These are phyloP conservation scores for Campylomormyrus tamandua DNA, from an alignment of 2,113 vertebrate species.

Conservation along the genomic window DNA sequence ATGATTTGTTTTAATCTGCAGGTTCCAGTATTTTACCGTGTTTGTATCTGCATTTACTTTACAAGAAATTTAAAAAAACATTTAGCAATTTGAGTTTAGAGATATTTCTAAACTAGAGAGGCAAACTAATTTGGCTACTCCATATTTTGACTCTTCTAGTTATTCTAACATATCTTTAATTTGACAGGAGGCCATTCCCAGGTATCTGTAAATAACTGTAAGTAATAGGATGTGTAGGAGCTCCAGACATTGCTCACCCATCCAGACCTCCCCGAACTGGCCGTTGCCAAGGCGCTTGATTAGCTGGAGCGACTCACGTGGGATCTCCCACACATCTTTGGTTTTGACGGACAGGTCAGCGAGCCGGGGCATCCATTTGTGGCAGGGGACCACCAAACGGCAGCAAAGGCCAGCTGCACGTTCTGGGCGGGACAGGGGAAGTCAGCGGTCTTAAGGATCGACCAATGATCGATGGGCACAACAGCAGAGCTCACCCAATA, in stretches of 20 bases:
- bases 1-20: neutral
- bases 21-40: neutral
- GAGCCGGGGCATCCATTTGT: conserved; percentile 99
- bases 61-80: neutral
- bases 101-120: neutral
- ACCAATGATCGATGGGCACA: neutral
- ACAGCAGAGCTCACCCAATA: neutral
- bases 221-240: neutral
- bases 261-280: conserved; percentile 99
- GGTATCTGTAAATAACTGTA: neutral
- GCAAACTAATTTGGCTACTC: neutral
- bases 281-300: conserved; percentile 99
- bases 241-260: conserved; percentile 74
- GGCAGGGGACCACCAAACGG: conserved; percentile 92
- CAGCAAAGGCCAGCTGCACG: conserved; percentile 97
- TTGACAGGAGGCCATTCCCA: neutral
- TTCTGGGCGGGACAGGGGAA: conserved; percentile 60
- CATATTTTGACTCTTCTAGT: neutral
- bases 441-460: neutral
- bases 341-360: conserved; percentile 99
- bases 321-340: conserved; percentile 99
- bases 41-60: neutral
- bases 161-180: neutral
- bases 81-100: neutral
- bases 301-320: conserved; percentile 97